Conservation (phyloP, 1,140 invertebrate species). For the Bombus impatiens region DNA sequence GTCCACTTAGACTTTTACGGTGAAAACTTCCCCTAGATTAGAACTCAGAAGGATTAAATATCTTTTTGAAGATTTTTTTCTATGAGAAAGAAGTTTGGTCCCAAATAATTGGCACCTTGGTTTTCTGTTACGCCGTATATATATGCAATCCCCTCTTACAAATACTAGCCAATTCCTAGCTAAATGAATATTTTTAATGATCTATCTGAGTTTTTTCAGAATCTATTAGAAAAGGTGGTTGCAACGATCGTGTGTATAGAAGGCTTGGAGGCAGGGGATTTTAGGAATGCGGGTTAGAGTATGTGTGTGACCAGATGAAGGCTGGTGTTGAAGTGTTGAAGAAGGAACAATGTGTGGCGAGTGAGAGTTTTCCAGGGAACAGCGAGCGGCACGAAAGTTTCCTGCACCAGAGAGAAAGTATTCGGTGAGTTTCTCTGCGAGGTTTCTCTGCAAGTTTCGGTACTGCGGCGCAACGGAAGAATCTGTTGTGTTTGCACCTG, state of each 20-base stretch:
- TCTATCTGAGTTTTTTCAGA: background rate
- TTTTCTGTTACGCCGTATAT: too few species aligned
- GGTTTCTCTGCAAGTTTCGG: background rate
- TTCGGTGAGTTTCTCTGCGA: background rate
- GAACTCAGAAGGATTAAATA: background rate
- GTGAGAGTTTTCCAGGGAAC: background rate
- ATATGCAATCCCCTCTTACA: too few species aligned
- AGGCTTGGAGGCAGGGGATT: background rate
- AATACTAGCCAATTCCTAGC: background rate
- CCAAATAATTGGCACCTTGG: background rate
- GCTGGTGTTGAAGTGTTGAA: background rate
- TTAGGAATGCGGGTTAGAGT: background rate
- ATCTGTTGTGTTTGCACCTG: conserved; percentile 10
- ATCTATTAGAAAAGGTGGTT: background rate
- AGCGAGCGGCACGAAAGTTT: background rate
- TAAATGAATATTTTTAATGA: background rate
- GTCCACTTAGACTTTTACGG: too few species aligned
- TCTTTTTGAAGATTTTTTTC: background rate
- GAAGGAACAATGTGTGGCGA: conserved; percentile 21
- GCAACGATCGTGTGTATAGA: background rate
- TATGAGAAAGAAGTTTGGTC: background rate
- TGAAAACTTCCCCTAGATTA: too few species aligned
- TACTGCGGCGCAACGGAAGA: background rate
- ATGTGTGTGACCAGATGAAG: background rate
- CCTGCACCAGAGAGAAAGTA: background rate